Evolutionary conservation across 2,888 invertebrate genomes (phyloP), one percentile per base, ranked within the genome.

Genomic region (Cyrtodaria siliqua): DNA sequence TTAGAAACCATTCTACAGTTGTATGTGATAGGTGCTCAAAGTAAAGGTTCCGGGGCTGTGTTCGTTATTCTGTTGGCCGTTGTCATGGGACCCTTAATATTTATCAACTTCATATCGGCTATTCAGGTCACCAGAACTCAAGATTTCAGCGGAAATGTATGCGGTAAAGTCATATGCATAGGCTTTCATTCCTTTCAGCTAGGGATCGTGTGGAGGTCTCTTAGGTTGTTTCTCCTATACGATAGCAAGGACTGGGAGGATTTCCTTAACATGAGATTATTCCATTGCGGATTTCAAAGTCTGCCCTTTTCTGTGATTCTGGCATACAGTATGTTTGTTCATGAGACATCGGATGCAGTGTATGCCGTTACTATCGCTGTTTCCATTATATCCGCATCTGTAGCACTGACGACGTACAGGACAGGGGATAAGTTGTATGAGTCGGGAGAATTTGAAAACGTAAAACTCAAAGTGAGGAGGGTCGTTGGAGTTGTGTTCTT

Each of bases 141-240:
- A 62, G 86, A 84, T 47, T 84, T 84, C 57, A 69, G 74, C 4
- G 84, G 77, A 16, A 75, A 63, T 47, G 63, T 67, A n/a, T 63
- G 59, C 16, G 85, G 81, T 8, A 79, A 73, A 33, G 33, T 67
- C 1, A 47, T 87, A 6, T 90, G 87, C 68, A 77, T 83, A 12
- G 64, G 68, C 0, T 75, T 87, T 9, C 90, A 90, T 63, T 64
- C 82, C 2, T 67, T 82, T 18, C 87, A 87, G 70, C 67, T 88
- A 6, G 88, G 89, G 18, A 52, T 87, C 23, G 44, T 86, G 0
- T 90, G 90, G 90, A 64, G 89, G 24, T 75, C 82, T 20, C 68
- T 85, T 16, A 86, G 87, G 52, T 55, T 89, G 33, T 47, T 86
- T 16, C 66, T 85, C 33, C 53, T 85, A 16, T 52, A 9, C 23